These are phyloP conservation scores for Chascanopsetta lugubris DNA, from an alignment of 2,113 vertebrate species.

Conservation along the genomic window DNA sequence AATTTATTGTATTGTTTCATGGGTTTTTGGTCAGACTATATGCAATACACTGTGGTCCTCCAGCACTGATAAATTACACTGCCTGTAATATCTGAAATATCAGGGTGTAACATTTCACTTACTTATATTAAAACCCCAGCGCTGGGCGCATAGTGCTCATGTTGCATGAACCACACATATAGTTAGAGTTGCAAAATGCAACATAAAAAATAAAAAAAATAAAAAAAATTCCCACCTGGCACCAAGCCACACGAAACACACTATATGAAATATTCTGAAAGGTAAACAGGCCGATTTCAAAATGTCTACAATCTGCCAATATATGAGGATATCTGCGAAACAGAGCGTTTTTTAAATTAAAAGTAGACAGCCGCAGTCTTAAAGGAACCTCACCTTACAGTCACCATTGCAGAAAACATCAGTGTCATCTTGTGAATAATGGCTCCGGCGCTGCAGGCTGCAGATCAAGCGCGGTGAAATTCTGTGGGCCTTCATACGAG, in stretches of 20 bases:
- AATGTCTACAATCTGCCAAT: constrained; percentile 4
- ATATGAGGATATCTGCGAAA: constrained; percentile 25
- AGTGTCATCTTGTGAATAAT: constrained; percentile 29
- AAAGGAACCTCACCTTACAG: constrained; percentile 29
- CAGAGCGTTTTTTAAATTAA: constrained; percentile 13
- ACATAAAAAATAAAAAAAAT: no score
- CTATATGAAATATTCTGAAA: constrained; percentile 42
- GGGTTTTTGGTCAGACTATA: constrained; percentile 9
- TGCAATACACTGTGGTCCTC: constrained; percentile 3
- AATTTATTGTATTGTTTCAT: constrained; percentile 18
- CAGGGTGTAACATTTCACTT: constrained; percentile 3
- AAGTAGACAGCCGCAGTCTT: constrained; percentile 13
- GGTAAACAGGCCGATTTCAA: constrained; percentile 42
- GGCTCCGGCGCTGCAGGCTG: constrained; percentile 24
- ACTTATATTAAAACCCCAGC: constrained; percentile 35
- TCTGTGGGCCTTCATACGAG: constrained; percentile 8
- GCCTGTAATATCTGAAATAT: constrained; percentile 23
- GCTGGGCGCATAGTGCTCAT: constrained; percentile 20
- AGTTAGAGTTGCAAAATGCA: constrained; percentile 15
- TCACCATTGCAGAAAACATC: constrained; percentile 26
- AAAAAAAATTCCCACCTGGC: constrained; percentile 22
- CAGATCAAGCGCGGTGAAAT: constrained; percentile 36
- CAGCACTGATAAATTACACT: constrained; percentile 22
- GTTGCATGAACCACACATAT: constrained; percentile 18
- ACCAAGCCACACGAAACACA: constrained; percentile 30